Base-by-base conservation (phyloP, 2,797 vertebrate species). In the Aplochiton taeniatus region DNA sequence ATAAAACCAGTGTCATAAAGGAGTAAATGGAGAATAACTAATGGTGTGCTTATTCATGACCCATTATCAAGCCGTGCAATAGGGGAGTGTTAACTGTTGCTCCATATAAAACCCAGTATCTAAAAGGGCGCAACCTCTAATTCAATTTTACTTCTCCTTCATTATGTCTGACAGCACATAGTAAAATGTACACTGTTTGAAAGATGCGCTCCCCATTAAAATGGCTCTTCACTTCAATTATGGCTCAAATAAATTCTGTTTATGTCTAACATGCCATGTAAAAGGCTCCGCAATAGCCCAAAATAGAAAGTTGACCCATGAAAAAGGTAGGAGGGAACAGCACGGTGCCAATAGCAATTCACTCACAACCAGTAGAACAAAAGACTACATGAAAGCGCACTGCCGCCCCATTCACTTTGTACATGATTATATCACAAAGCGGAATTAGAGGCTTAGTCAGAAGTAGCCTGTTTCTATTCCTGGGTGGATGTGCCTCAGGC, bases 391-490 rank as follows among this genome's bases (percentile, higher is more conserved):
- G 83, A 76, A 65, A 18, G 8, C 42, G 50, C 12, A 54, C 55
- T 51, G 10, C 42, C 73, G 81, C 73, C 69, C 73, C 65, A 73
- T 82, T 84, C 69, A 79, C 67, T 72, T 71, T 68, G 70, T 67
- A 72, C 78, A 72, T 41, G 6, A 18, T 54, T 45, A 65, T 56
- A 63, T 70, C 72, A 58, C 72, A 63, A 60, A 58, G 64, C 58
- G 61, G 65, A 76, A 80, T 74, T 65, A 68, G 44, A 66, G 18
- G 55, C 19, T 58, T 17, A 72, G 68, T 70, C 69, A 71, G 49
- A 72, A 76, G 72, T 54, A 66, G 71, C 56, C 20, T 53, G 66
- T 65, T 78, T 75, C 77, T 84, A 86, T 89, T 86, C 66, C 66
- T 53, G 65, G 72, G 53, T 57, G 18, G 68, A 48, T 20, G 19